Conservation (phyloP, 1,140 invertebrate genomes). For the Charaxes varanes region DNA sequence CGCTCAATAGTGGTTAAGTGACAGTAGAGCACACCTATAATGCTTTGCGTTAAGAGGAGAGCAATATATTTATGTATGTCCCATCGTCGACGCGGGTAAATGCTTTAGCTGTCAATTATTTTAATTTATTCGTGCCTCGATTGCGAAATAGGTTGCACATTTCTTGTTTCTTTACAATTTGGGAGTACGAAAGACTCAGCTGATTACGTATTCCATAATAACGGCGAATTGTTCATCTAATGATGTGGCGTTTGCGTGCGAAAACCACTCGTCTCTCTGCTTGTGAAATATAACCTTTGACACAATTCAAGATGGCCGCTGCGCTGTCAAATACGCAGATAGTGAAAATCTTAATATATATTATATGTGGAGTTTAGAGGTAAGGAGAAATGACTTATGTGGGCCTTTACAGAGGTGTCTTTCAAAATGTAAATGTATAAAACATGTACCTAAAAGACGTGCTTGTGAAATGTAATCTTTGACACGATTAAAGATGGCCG, state of each 20-base stretch:
- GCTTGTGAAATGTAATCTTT: too few relatives aligned
- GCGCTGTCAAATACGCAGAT: constrained; percentile 50
- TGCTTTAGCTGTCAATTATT: constrained; percentile 17
- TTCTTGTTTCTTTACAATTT: constrained; percentile 16
- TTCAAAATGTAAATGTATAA: too few relatives aligned
- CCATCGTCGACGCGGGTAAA: neutral
- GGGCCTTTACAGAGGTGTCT: too few relatives aligned
- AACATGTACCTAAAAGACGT: too few relatives aligned
- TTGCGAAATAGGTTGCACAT: constrained; percentile 14
- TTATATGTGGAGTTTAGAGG: too few relatives aligned
- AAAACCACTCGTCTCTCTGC: constrained; percentile 47
- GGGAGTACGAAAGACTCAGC: constrained; percentile 13
- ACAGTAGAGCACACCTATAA: too few relatives aligned
- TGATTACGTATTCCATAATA: constrained; percentile 33
- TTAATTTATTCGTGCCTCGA: constrained; percentile 11
- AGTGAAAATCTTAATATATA: too few relatives aligned
- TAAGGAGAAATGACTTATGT: too few relatives aligned
- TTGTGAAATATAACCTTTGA: constrained; percentile 45
- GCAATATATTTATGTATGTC: neutral
- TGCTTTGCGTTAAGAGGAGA: neutral
- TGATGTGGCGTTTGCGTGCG: constrained; percentile 40
- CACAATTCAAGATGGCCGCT: constrained; percentile 54
- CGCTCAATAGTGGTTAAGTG: too few relatives aligned
- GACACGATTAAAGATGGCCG: too few relatives aligned
- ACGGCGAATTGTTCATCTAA: constrained; percentile 35